phyloP scores from a whole-genome alignment of 2,797 vertebrate species.

The Amblyraja radiata region DNA sequence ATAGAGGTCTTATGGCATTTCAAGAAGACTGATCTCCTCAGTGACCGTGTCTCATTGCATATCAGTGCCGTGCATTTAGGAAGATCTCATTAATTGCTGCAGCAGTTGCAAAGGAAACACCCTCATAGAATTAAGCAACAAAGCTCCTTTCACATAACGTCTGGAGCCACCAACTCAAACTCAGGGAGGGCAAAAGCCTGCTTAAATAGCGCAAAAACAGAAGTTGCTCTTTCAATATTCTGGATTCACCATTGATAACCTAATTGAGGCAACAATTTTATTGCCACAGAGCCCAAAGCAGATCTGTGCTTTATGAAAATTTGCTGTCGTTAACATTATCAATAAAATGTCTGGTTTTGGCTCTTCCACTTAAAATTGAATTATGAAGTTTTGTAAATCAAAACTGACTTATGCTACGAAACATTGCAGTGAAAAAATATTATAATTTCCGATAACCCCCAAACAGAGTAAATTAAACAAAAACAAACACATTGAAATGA shows the following conservation, averaged over 20 bases:
- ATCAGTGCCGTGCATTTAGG: conserved; percentile 11
- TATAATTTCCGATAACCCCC: background rate
- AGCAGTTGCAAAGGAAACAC: conserved; percentile 33
- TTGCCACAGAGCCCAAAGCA: background rate
- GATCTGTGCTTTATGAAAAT: background rate
- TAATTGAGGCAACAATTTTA: conserved; percentile 34
- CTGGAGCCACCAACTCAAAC: background rate
- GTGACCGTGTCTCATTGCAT: conserved; percentile 11
- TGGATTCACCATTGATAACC: conserved; percentile 33
- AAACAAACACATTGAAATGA: background rate
- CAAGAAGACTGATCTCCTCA: background rate
- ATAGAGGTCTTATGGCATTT: conserved; percentile 25
- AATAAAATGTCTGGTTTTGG: background rate
- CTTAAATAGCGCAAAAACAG: background rate
- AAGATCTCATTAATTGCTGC: conserved; percentile 27
- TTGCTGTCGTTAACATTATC: background rate
- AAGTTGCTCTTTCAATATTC: conserved; percentile 27
- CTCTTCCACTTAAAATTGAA: background rate
- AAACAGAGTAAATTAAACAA: background rate
- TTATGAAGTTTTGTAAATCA: background rate
- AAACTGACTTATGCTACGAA: background rate
- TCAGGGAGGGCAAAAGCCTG: too few relatives aligned
- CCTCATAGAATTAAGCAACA: background rate
- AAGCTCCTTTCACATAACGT: conserved; percentile 34
- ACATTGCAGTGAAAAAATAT: background rate